These are phyloP conservation scores for Dryobotodes eremita DNA, from an alignment of 2,888 invertebrate genomes.

Conservation along the genomic window DNA sequence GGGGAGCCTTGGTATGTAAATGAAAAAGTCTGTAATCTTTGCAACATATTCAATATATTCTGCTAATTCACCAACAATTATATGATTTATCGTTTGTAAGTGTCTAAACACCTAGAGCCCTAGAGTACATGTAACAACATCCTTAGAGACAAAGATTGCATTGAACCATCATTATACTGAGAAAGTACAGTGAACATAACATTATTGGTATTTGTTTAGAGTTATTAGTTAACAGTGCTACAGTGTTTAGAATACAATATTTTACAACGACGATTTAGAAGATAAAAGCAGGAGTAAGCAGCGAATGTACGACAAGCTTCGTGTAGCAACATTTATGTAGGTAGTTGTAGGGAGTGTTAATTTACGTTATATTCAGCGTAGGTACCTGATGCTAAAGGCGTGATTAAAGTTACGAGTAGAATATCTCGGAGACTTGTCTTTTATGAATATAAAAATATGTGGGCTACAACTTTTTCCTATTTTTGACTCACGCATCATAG, in stretches of 20 bases:
- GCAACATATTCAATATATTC: conserved; percentile 90
- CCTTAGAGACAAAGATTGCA: conserved; percentile 90
- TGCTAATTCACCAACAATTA: conserved; percentile 86
- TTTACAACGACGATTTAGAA: conserved; percentile 85
- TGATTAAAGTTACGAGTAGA: conserved; percentile 30
- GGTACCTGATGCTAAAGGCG: background rate
- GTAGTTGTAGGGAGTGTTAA: background rate
- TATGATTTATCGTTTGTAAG: conserved; percentile 71
- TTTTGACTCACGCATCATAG: background rate
- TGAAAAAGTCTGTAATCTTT: conserved; percentile 86
- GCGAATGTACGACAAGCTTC: conserved; percentile 71
- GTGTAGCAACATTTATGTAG: conserved; percentile 25
- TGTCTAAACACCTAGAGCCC: conserved; percentile 81
- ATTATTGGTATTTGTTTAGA: conserved; percentile 82
- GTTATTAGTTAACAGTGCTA: conserved; percentile 85
- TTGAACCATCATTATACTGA: conserved; percentile 88
- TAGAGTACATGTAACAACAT: conserved; percentile 78
- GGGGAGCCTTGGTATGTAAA: conserved; percentile 82
- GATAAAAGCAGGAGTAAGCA: conserved; percentile 88
- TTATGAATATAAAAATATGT: background rate
- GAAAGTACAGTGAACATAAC: conserved; percentile 86
- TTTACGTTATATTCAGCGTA: conserved; percentile 2
- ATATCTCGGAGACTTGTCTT: conserved; percentile 19
- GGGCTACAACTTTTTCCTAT: background rate
- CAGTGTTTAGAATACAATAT: conserved; percentile 85